Evolutionary conservation across 1,140 invertebrate species (phyloP), one percentile per base, ranked within the genome.

Genomic region (Drosophila guanche): DNA sequence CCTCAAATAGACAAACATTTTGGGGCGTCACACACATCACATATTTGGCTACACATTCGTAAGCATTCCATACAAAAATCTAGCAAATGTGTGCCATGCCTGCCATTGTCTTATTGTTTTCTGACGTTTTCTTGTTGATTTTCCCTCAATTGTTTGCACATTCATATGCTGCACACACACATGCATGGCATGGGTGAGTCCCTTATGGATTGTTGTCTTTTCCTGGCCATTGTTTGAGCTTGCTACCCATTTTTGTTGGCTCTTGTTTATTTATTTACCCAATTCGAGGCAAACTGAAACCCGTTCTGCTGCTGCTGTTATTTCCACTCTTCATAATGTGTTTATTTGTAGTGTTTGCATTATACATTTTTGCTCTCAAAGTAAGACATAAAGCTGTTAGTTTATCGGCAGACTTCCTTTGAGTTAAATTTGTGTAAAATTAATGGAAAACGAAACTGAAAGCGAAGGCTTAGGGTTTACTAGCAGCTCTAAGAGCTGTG

Each of bases 261-360:
- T 29, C 14, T 53, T 80, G 69, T 77, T 80, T 85, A 73, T 79
- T 73, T 84, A 85, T 76, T 86, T 80, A 62, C 66, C 53, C 65
- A 62, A 63, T 61, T 71, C 29, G n/a, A 7, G 29, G 14, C 4
- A 8, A 16, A 12, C 27, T 20, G n/a, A 16, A 22, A 16, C 25
- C 27, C 50, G 55, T 58, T 54, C 42, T 45, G 52, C 7, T 33
- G 29, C 25, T 61, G 40, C 42, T 16, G n/a, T 5, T 20, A 7
- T 43, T 54, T 46, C 58, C 47, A 25, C 46, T 55, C 40, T 40
- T 76, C 42, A 61, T 80, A 77, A 85, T 85, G 81, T 80, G 73
- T 86, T 81, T 79, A 76, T 76, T 63, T 27, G 43, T 58, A 73
- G 73, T 81, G 76, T 79, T 74, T 80, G 60, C 74, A 25, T 50